Conservation (phyloP, 64 coral and sea anemone genomes). For the Montipora capricornis region DNA sequence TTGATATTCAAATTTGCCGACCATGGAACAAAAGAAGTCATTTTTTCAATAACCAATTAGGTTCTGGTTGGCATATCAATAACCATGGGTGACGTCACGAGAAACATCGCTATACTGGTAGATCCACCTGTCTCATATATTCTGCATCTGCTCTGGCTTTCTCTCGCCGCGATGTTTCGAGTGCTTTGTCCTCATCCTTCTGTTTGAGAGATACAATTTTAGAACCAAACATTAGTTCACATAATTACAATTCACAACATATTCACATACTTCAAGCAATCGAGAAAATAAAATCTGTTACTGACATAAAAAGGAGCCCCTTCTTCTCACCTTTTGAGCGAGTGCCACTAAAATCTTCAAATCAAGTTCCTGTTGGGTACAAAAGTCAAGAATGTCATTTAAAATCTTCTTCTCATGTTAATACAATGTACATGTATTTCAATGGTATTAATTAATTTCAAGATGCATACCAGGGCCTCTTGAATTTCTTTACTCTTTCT, state of each 20-base stretch:
- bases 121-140: conserved; percentile 93
- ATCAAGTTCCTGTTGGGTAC: conserved; percentile 79
- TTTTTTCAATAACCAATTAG: too few relatives aligned
- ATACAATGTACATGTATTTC: too few relatives aligned
- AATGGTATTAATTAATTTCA: neutral
- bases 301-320: too few relatives aligned
- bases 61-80: neutral
- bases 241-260: too few relatives aligned
- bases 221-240: neutral
- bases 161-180: conserved; percentile 91
- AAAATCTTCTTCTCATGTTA: too few relatives aligned
- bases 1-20: too few relatives aligned
- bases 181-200: conserved; percentile 87
- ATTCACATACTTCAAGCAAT: too few relatives aligned
- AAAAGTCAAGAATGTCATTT: neutral
- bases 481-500: conserved; percentile 98
- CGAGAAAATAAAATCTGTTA: too few relatives aligned
- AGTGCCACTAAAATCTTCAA: conserved; percentile 87
- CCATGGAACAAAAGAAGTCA: too few relatives aligned
- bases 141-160: conserved; percentile 97
- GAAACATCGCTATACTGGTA: neutral
- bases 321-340: conserved; percentile 66
- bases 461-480: conserved; percentile 83
- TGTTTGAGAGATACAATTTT: neutral
- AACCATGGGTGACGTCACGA: neutral